Percentiles rank a stretch among this genome's conserved stretches.
Conservation (phyloP, 2,113 vertebrate species). For the Ochotona princeps region DNA sequence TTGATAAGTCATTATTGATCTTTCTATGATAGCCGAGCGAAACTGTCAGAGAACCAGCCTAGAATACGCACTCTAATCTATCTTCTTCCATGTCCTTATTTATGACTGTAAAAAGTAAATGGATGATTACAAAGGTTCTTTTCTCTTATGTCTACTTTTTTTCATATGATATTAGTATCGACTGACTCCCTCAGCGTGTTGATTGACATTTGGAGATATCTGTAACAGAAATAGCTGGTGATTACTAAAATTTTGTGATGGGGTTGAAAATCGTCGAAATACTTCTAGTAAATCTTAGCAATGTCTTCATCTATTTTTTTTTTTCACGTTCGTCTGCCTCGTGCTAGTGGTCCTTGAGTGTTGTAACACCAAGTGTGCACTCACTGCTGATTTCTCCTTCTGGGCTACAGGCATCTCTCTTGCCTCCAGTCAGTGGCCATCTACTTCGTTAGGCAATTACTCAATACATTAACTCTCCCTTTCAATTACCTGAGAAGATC, state of each 20-base stretch:
- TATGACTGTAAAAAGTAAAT: background rate
- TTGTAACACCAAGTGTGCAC: background rate
- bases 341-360: background rate
- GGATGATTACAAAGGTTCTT: background rate
- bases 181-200: too few species aligned
- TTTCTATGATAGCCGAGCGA: background rate
- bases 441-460: background rate
- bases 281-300: background rate
- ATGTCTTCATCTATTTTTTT: background rate
- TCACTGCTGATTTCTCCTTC: background rate
- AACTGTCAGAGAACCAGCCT: background rate
- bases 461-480: constrained; percentile 28
- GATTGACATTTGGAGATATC: background rate
- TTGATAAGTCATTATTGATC: background rate
- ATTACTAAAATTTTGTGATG: background rate
- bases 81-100: background rate
- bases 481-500: constrained; percentile 8
- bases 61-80: background rate
- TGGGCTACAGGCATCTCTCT: background rate
- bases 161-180: too few species aligned
- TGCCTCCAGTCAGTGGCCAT: background rate
- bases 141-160: background rate
- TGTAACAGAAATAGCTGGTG: background rate
- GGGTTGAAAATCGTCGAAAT: background rate
- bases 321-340: background rate